A percentile compares a stretch with the other conserved stretches of the same genome.
These are phyloP conservation scores for Oxycera nigricornis DNA, from an alignment of 2,888 invertebrate species.

Conservation along the genomic window DNA sequence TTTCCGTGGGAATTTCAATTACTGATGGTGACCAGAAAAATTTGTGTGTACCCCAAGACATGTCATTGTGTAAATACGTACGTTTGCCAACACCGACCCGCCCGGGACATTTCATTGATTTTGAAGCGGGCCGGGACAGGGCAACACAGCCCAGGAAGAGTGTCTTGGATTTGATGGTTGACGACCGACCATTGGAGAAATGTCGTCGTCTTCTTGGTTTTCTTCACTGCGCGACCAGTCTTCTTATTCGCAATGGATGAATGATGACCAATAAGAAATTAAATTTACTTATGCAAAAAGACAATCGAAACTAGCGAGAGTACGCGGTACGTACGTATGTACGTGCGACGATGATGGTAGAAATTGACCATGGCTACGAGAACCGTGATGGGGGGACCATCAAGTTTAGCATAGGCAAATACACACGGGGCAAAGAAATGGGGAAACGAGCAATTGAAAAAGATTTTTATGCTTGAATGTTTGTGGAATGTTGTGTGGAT, in stretches of 20 bases:
- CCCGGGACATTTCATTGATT: neutral
- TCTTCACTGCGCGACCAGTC: neutral
- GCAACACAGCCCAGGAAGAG: too few species aligned
- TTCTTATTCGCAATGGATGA: conserved; percentile 19
- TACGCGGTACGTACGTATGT: neutral
- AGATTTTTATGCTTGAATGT: conserved; percentile 23
- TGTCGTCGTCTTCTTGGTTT: neutral
- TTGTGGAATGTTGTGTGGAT: conserved; percentile 5
- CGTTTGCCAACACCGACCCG: neutral
- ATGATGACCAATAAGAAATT: conserved; percentile 17
- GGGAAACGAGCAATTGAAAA: conserved; percentile 7
- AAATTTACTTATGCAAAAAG: conserved; percentile 26
- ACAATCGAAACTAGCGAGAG: neutral
- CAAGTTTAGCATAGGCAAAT: conserved; percentile 2
- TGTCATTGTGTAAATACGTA: neutral
- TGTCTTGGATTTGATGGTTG: conserved; percentile 16
- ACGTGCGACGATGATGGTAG: neutral
- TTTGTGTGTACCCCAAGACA: neutral
- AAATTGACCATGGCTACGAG: neutral
- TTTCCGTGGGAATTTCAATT: conserved; percentile 39
- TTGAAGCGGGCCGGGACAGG: too few species aligned
- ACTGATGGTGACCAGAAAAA: conserved; percentile 34
- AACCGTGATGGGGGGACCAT: neutral
- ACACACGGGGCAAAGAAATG: neutral
- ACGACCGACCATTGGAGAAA: neutral